phyloP scores from a whole-genome alignment of 2,797 vertebrate genomes.

The Acrocephalus scirpaceus region DNA sequence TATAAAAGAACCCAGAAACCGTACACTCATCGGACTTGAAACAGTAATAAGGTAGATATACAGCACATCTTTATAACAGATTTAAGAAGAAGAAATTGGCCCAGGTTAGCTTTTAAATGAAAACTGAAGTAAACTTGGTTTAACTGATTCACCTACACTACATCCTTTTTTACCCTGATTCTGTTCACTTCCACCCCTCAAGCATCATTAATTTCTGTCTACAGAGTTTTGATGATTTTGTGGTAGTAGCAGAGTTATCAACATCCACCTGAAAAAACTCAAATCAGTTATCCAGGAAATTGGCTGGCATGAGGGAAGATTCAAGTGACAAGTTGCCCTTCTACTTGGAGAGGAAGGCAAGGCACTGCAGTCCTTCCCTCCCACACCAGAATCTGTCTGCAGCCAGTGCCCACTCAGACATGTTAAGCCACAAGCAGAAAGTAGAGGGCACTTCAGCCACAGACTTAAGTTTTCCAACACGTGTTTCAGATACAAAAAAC shows the following conservation, averaged over 20 bases:
- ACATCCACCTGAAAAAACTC: slow-evolving; percentile 84
- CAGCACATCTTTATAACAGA: neutral
- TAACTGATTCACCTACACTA: slow-evolving; percentile 29
- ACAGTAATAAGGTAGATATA: neutral
- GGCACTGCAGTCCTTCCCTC: slow-evolving; percentile 49
- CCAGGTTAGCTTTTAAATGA: neutral
- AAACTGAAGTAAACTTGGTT: slow-evolving; percentile 14
- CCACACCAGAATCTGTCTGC: neutral
- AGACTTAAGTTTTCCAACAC: slow-evolving; percentile 62
- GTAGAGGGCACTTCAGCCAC: slow-evolving; percentile 66
- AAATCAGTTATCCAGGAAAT: slow-evolving; percentile 83
- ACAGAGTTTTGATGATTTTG: slow-evolving; percentile 84
- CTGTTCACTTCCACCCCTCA: slow-evolving; percentile 76
- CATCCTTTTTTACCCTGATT: slow-evolving; percentile 21
- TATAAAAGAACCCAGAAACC: slow-evolving; percentile 27
- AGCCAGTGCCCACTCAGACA: neutral
- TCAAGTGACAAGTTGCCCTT: slow-evolving; percentile 60
- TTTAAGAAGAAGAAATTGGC: neutral
- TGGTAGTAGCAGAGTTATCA: slow-evolving; percentile 84
- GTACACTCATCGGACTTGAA: neutral
- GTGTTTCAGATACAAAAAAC: slow-evolving; percentile 57
- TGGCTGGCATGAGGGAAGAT: slow-evolving; percentile 82
- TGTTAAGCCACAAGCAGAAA: slow-evolving; percentile 8
- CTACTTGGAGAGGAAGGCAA: neutral
- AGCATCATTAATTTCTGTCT: slow-evolving; percentile 86